These are phyloP conservation scores for Tachina lurida DNA, from an alignment of 2,888 invertebrate genomes.

Conservation along the genomic window DNA sequence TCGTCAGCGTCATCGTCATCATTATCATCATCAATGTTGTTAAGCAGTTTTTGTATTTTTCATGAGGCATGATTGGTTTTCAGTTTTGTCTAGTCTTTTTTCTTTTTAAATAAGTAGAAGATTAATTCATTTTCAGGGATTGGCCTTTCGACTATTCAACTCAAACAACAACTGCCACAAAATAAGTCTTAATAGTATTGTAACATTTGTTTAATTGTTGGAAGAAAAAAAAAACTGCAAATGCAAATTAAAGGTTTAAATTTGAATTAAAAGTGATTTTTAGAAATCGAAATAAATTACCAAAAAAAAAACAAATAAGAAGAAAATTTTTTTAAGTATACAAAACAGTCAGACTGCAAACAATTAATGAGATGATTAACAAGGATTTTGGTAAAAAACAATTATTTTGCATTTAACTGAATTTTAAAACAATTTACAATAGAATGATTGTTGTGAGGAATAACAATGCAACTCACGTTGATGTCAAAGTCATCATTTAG, in stretches of 20 bases:
- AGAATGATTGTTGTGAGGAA: slow-evolving; percentile 6
- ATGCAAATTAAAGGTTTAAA: slow-evolving; percentile 64
- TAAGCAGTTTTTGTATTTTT: slow-evolving; percentile 32
- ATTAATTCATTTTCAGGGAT: slow-evolving; percentile 70
- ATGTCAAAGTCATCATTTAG: slow-evolving; percentile 40
- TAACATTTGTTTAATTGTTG: slow-evolving; percentile 71
- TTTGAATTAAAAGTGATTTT: slow-evolving; percentile 54
- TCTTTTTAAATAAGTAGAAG: slow-evolving; percentile 67
- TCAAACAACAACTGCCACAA: slow-evolving; percentile 50
- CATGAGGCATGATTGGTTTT: slow-evolving; percentile 59
- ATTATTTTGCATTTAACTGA: slow-evolving; percentile 40
- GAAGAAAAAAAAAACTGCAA: slow-evolving; percentile 11
- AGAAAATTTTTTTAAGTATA: background rate
- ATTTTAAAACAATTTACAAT: slow-evolving; percentile 31
- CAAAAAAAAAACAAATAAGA: slow-evolving; percentile 34
- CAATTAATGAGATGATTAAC: slow-evolving; percentile 64
- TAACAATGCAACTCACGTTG: slow-evolving; percentile 44
- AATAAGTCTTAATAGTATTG: slow-evolving; percentile 65
- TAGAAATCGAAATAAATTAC: slow-evolving; percentile 62
- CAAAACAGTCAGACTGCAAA: background rate
- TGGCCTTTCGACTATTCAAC: slow-evolving; percentile 60
- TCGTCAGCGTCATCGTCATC: slow-evolving; percentile 30
- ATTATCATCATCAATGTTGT: slow-evolving; percentile 46
- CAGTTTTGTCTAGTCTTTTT: slow-evolving; percentile 64
- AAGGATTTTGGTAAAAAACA: slow-evolving; percentile 21